phyloP scores from a whole-genome alignment of 2,113 vertebrate genomes.

The Trogon surrucura region DNA sequence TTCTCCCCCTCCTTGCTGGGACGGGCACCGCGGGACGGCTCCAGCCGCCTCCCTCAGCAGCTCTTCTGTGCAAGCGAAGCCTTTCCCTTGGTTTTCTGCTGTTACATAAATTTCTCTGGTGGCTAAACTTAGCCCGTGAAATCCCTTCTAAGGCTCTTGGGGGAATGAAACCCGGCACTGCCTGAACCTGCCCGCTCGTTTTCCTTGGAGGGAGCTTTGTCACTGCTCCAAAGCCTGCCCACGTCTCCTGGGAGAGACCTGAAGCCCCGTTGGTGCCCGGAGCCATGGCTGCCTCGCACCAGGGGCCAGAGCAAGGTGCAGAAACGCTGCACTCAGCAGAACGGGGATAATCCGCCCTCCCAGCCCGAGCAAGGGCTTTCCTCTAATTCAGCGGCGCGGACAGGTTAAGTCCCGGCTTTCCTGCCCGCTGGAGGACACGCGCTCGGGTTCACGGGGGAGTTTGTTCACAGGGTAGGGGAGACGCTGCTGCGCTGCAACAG shows the following conservation, averaged over 20 bases:
- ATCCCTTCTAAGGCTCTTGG: background rate
- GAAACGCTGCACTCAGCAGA: conserved; percentile 1
- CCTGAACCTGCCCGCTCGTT: background rate
- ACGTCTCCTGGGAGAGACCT: background rate
- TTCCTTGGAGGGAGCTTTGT: background rate
- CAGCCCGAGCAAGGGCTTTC: background rate
- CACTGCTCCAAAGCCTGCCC: background rate
- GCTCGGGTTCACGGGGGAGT: background rate
- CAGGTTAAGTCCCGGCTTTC: background rate
- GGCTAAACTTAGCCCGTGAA: background rate
- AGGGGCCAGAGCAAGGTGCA: background rate
- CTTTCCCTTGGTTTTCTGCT: background rate
- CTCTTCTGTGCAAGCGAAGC: rapidly evolving
- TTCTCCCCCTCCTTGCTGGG: background rate
- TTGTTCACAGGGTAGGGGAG: background rate
- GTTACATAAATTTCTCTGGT: background rate
- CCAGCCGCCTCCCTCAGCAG: rapidly evolving
- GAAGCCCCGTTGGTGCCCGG: background rate
- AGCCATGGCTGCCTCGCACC: background rate
- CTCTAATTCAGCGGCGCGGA: background rate
- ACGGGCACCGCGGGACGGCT: background rate
- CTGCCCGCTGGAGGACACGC: background rate
- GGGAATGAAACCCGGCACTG: background rate
- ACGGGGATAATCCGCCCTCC: background rate
- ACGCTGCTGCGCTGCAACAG: background rate